Percentiles rank a stretch among this genome's conserved stretches.
Conservation (phyloP, 2,113 vertebrate genomes). For the Azemiops feae region DNA sequence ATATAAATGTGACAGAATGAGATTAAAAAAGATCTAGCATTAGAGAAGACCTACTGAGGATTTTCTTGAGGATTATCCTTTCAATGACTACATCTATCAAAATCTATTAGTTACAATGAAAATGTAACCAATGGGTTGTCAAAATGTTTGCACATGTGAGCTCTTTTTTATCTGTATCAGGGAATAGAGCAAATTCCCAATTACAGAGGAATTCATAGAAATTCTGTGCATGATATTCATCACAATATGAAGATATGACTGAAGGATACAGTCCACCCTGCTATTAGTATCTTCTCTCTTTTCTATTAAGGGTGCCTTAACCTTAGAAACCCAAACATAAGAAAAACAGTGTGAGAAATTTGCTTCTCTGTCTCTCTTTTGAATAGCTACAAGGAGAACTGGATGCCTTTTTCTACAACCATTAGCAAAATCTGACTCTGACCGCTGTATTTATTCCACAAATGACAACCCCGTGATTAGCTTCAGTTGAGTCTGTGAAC, state of each 20-base stretch:
- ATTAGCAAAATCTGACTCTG: not conserved
- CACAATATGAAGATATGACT: conserved; percentile 17
- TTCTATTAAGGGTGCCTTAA: not conserved
- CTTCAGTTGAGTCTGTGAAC: not conserved
- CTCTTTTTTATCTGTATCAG: not conserved
- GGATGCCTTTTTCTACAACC: not conserved
- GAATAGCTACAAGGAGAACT: not conserved
- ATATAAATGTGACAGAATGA: not conserved
- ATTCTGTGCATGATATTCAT: conserved; percentile 32
- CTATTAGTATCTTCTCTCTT: not conserved
- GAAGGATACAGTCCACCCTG: not conserved
- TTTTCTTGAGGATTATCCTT: not conserved
- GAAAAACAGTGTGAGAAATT: not conserved
- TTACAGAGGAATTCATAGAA: conserved; percentile 27
- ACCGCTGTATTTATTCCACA: not conserved
- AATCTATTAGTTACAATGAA: not conserved
- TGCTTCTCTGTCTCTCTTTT: not conserved
- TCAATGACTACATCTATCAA: not conserved
- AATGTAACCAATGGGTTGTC: not conserved
- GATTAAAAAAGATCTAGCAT: not conserved
- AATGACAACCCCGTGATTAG: conserved; percentile 20
- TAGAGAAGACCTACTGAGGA: not conserved
- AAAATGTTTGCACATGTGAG: not conserved
- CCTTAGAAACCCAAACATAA: not conserved
- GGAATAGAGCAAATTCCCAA: conserved; percentile 24